Evolutionary conservation across 2,113 vertebrate genomes (phyloP).

Genomic region (Lamprotornis superbus): DNA sequence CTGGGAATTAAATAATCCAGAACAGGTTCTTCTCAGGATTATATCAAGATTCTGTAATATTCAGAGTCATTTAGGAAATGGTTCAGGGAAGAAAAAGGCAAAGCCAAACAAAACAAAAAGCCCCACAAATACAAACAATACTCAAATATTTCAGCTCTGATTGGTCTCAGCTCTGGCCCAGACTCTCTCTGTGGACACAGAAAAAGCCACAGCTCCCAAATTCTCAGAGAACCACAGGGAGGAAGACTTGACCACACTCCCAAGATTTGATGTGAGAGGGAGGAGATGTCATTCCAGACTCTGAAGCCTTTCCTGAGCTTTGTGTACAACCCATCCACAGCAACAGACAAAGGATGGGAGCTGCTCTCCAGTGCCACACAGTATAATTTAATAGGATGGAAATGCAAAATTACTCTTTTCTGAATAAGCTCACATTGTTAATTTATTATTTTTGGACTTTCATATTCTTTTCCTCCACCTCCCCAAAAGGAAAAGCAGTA

Average conservation of each 20-base stretch:
- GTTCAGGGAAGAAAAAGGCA: background rate
- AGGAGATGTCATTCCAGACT: background rate
- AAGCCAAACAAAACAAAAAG: background rate
- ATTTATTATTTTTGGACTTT: background rate
- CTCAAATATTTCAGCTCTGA: background rate
- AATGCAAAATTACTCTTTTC: background rate
- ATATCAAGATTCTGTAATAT: background rate
- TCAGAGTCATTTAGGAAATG: background rate
- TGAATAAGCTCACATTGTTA: background rate
- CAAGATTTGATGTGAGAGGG: background rate
- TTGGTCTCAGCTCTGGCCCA: background rate
- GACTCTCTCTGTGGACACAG: background rate
- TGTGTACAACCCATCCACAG: background rate
- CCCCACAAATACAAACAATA: background rate
- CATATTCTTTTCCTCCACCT: background rate
- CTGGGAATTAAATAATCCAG: background rate
- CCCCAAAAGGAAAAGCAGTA: background rate
- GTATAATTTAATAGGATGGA: background rate
- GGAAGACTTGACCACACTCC: background rate
- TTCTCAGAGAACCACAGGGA: background rate
- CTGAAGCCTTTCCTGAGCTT: background rate
- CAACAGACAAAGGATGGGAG: background rate
- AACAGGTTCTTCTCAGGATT: background rate
- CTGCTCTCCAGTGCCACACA: background rate
- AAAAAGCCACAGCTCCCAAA: background rate